These are phyloP conservation scores for Rhincodon typus DNA, from an alignment of 2,797 vertebrate species.

Conservation along the genomic window DNA sequence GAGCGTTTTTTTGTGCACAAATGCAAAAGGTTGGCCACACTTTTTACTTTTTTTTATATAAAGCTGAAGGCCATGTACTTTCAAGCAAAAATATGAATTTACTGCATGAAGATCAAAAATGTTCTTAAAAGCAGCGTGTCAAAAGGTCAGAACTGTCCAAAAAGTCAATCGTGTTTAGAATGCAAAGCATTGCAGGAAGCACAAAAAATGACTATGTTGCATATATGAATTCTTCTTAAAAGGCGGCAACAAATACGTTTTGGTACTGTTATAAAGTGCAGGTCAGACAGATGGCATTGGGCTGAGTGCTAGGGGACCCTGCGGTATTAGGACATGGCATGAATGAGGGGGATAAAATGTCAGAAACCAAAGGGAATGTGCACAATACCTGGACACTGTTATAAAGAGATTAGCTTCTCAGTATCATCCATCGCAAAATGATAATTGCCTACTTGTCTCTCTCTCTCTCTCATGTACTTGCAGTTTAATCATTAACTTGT, in stretches of 20 bases:
- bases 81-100: background rate
- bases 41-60: background rate
- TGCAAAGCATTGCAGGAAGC: background rate
- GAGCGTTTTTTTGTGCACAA: background rate
- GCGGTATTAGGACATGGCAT: background rate
- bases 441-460: no score
- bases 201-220: background rate
- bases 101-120: background rate
- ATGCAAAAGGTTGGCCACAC: background rate
- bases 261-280: background rate
- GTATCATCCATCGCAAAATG: background rate
- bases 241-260: background rate
- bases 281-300: background rate
- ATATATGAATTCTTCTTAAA: background rate
- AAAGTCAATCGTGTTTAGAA: constrained; percentile 4
- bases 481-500: background rate
- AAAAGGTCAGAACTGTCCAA: background rate
- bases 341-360: no score
- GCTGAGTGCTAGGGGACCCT: no score
- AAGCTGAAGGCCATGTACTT: no score
- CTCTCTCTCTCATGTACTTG: no score
- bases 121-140: background rate
- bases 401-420: background rate
- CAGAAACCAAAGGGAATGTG: background rate
- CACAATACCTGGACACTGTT: background rate